Conservation (phyloP, 2,113 vertebrate genomes). For the Ictidomys tridecemlineatus region DNA sequence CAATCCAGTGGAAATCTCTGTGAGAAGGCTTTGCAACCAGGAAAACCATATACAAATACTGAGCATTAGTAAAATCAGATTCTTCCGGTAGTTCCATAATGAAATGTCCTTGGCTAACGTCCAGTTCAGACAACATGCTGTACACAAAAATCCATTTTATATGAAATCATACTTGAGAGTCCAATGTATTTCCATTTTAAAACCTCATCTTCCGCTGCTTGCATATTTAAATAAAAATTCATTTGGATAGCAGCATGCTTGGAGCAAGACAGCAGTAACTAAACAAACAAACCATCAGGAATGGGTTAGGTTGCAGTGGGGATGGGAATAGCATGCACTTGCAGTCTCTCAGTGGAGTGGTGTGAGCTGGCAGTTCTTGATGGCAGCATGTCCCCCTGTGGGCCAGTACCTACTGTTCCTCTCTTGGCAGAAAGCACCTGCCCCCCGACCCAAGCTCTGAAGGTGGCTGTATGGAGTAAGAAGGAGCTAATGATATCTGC, state of each 20-base stretch:
- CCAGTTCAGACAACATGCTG: not conserved
- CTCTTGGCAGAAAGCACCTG: not conserved
- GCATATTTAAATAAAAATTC: slow-evolving; percentile 70
- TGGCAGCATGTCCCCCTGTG: not conserved
- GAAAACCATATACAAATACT: not conserved
- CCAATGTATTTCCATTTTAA: slow-evolving; percentile 49
- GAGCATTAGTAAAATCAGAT: not conserved
- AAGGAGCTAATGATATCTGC: not conserved
- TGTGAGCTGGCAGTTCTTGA: not conserved
- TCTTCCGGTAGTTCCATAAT: not conserved
- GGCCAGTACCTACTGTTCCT: not conserved
- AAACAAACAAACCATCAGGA: slow-evolving; percentile 71
- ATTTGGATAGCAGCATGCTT: slow-evolving; percentile 65
- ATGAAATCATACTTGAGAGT: slow-evolving; percentile 2
- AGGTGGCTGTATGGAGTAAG: not conserved
- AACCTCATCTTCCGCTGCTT: slow-evolving; percentile 40
- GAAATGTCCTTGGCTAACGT: slow-evolving; percentile 9
- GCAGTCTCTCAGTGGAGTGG: not conserved
- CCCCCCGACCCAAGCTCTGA: not conserved
- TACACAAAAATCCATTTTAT: slow-evolving; percentile 30
- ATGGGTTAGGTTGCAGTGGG: not conserved
- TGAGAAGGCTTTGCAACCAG: not conserved
- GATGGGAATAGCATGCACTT: not conserved
- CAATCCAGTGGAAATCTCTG: not conserved
- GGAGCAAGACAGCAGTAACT: slow-evolving; percentile 66